These are phyloP conservation scores for Montipora efflorescens DNA, from an alignment of 64 coral and sea anemone genomes.

Conservation along the genomic window DNA sequence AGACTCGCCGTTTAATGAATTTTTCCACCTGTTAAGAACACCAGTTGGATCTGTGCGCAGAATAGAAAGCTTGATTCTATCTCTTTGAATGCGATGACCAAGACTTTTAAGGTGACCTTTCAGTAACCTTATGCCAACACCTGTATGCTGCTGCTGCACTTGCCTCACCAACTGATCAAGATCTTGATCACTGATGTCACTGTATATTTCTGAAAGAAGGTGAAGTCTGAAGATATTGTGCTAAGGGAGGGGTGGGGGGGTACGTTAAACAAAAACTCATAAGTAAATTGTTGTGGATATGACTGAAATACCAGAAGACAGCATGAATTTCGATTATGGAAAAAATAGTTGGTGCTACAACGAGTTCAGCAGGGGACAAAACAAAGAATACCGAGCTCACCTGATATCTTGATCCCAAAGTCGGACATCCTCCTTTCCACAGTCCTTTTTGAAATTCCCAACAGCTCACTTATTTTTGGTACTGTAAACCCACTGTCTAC, in stretches of 20 bases:
- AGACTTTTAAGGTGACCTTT: conserved; percentile 32
- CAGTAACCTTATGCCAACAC: conserved; percentile 56
- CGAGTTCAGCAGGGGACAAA: conserved; percentile 1
- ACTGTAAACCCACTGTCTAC: conserved; percentile 56
- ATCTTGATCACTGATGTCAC: background rate
- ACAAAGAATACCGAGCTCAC: conserved; percentile 19
- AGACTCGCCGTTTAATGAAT: background rate
- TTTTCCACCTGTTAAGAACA: conserved; percentile 3
- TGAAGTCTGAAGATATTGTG: background rate
- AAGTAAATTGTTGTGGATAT: background rate
- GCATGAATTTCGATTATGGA: conserved; percentile 10
- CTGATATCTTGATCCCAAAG: conserved; percentile 56
- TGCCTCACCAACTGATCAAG: too few relatives aligned
- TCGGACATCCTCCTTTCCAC: conserved; percentile 59
- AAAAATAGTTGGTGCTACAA: conserved; percentile 14
- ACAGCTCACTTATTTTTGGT: conserved; percentile 50
- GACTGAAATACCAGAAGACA: background rate
- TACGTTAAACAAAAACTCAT: conserved; percentile 8
- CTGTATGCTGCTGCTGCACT: conserved; percentile 6
- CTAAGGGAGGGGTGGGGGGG: background rate
- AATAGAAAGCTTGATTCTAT: background rate
- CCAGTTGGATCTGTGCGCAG: background rate
- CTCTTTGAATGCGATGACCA: conserved; percentile 3
- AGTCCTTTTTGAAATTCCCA: conserved; percentile 44
- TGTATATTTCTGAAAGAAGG: background rate